Conservation (phyloP, 2,888 invertebrate genomes). For the Nebria salina region DNA sequence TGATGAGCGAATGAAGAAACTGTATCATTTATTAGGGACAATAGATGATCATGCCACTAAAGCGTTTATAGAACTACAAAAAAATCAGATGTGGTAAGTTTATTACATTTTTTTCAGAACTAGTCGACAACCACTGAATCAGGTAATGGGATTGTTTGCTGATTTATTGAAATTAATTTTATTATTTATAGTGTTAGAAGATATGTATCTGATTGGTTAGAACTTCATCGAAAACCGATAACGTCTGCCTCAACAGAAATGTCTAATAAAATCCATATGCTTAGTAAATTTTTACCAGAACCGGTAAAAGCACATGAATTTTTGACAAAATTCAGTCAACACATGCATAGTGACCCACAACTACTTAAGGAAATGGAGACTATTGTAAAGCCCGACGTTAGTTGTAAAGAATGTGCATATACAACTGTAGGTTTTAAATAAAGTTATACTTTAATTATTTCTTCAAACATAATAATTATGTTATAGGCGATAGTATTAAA, state of each 20-base stretch:
- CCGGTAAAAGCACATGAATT: constrained; percentile 92
- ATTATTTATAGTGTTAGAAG: constrained; percentile 72
- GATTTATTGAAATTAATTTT: neutral
- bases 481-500: constrained; percentile 82
- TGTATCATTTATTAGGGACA: constrained; percentile 90
- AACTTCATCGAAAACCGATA: constrained; percentile 80
- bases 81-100: constrained; percentile 80
- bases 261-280: constrained; percentile 61
- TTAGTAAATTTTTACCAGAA: constrained; percentile 88
- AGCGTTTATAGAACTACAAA: constrained; percentile 91
- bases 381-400: constrained; percentile 88
- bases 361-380: constrained; percentile 85
- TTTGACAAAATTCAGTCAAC: constrained; percentile 81
- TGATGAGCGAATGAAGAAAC: constrained; percentile 89
- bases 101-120: neutral
- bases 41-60: constrained; percentile 96
- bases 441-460: neutral
- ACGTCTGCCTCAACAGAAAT: constrained; percentile 77
- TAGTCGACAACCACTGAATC: no score
- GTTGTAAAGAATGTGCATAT: constrained; percentile 94
- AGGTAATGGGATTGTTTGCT: no score
- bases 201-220: constrained; percentile 87
- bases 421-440: constrained; percentile 72
- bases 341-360: constrained; percentile 77
- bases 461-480: constrained; percentile 24